Conservation (phyloP, 2,113 vertebrate species). For the Phrynosoma blainvillii region DNA sequence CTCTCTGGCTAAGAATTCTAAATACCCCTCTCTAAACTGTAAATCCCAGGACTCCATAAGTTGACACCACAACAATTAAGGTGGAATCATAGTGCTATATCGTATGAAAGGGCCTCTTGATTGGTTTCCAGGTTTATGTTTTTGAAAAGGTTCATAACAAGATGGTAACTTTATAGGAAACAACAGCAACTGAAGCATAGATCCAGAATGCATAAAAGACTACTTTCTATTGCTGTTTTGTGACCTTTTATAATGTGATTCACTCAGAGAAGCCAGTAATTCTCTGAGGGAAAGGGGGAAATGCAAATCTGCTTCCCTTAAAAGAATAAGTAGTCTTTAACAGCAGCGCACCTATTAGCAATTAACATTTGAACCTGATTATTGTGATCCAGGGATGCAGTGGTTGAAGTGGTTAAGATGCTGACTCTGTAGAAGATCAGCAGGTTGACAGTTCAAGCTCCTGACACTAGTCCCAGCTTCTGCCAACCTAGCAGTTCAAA, state of each 20-base stretch:
- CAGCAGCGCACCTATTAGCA: not conserved
- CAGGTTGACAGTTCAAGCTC: too few species aligned
- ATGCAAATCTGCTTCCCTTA: not conserved
- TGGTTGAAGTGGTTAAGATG: too few species aligned
- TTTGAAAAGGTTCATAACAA: not conserved
- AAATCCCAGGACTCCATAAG: too few species aligned
- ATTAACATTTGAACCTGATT: constrained; percentile 20
- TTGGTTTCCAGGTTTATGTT: not conserved
- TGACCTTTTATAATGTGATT: not conserved
- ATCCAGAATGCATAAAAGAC: not conserved
- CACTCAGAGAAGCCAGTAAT: not conserved
- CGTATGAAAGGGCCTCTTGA: too few species aligned
- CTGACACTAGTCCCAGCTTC: too few species aligned
- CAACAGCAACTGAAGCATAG: not conserved
- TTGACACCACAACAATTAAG: too few species aligned
- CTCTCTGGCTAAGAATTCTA: too few species aligned
- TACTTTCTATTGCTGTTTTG: not conserved
- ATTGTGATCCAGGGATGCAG: not conserved
- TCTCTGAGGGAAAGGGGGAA: not conserved
- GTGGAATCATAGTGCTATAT: too few species aligned
- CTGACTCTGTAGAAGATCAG: too few species aligned
- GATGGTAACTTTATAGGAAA: not conserved
- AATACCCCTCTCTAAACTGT: too few species aligned
- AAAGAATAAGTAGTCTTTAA: not conserved
- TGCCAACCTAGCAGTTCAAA: too few species aligned